Percentiles rank a stretch among this genome's conserved stretches.
Evolutionary conservation across 2,113 vertebrate species (phyloP).

Genomic region (Bostrychus sinensis): DNA sequence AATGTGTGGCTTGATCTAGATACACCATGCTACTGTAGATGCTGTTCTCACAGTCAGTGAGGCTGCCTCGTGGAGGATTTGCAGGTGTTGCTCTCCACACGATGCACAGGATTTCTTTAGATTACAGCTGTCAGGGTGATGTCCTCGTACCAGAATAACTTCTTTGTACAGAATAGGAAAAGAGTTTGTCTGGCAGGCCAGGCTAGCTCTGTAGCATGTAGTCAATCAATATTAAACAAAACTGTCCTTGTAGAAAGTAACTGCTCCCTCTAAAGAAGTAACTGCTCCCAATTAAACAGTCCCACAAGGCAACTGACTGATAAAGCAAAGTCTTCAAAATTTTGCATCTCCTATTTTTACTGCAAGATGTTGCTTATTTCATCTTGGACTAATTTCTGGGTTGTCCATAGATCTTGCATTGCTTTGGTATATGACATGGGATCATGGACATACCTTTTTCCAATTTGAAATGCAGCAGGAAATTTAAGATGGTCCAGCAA

Average conservation of each 20-base stretch:
- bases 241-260: neutral
- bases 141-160: too few relatives aligned
- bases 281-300: neutral
- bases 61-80: neutral
- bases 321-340: neutral
- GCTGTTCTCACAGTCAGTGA: neutral
- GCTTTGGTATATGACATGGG: slow-evolving; percentile 14
- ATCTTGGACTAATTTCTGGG: slow-evolving; percentile 22
- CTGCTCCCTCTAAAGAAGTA: neutral
- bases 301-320: neutral
- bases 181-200: too few relatives aligned
- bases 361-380: too few relatives aligned
- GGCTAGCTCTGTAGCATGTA: neutral
- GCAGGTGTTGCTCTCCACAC: neutral
- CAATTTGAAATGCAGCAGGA: neutral
- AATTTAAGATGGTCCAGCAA: neutral
- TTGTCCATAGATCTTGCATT: slow-evolving; percentile 21
- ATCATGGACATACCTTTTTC: slow-evolving; percentile 5
- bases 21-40: neutral
- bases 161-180: too few relatives aligned
- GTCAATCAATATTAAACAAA: neutral
- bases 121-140: neutral
- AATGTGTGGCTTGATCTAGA: neutral
- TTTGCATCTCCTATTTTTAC: neutral
- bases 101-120: neutral